Evolutionary conservation across 2,797 vertebrate genomes (phyloP).

Genomic region (Corythornis leucogaster): DNA sequence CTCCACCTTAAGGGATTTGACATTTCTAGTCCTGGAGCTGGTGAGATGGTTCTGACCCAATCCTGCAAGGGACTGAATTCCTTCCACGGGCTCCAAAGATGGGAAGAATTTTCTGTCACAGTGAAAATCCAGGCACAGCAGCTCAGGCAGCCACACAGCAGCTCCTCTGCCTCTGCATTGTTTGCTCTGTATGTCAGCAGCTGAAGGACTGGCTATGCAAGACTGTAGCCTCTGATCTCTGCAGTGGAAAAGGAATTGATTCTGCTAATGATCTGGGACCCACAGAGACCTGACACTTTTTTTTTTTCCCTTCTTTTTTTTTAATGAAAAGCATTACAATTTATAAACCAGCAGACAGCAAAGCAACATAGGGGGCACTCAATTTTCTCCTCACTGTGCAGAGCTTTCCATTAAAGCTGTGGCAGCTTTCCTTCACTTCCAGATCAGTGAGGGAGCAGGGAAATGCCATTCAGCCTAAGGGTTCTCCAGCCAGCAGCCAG

Average conservation of each 20-base stretch:
- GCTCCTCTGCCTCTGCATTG: slow-evolving; percentile 29
- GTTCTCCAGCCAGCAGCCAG: slow-evolving; percentile 41
- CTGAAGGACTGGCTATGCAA: slow-evolving; percentile 38
- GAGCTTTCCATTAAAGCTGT: slow-evolving; percentile 32
- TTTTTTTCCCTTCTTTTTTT: not conserved
- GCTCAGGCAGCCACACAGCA: slow-evolving; percentile 7
- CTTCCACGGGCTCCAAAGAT: not conserved
- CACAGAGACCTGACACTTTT: slow-evolving; percentile 23
- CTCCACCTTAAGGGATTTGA: not conserved
- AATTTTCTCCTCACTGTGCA: slow-evolving; percentile 56
- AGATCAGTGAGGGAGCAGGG: slow-evolving; percentile 31
- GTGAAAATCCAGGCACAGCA: not conserved
- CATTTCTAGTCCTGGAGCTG: not conserved
- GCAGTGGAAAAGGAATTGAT: slow-evolving; percentile 61
- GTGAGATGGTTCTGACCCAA: not conserved
- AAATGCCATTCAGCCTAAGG: slow-evolving; percentile 10
- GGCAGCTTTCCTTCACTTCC: slow-evolving; percentile 42
- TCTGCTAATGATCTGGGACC: slow-evolving; percentile 56
- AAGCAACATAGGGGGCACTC: slow-evolving; percentile 42
- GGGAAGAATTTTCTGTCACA: not conserved
- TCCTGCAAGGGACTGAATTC: not conserved
- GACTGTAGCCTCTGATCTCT: slow-evolving; percentile 57
- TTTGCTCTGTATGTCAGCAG: slow-evolving; percentile 35
- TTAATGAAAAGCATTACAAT: slow-evolving; percentile 65
- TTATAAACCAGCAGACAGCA: slow-evolving; percentile 62